Evolutionary conservation across 2,797 vertebrate genomes (phyloP), one percentile per base, ranked within the genome.

Genomic region (Melanotaenia boesemani): DNA sequence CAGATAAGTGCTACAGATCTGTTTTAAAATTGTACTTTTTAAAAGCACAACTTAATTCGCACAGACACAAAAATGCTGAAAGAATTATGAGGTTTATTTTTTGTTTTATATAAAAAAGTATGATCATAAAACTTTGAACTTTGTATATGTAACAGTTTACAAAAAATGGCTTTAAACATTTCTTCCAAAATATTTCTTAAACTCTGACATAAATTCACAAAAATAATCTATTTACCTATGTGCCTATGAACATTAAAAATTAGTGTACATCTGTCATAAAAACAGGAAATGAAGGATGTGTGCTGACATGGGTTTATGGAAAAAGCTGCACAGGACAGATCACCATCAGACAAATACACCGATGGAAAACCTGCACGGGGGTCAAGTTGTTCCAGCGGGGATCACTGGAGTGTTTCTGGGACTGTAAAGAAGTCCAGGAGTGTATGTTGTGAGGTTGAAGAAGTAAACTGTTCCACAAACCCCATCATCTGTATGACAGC

Each of bases 121-220:
- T 54, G 54, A 83, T 95, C 93, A 96, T 96, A 97, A 97, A 97
- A 96, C 88, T 92, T 96, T 96, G 74, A 72, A 78, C 89, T 91
- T 94, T 91, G 93, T 95, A 95, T 96, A 94, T 87, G 95, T 95
- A 95, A 95, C 95, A 95, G 95, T 91, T 91, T 96, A 95, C 91
- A 97, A 97, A 98, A 72, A 97, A 93, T 89, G 93, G 86, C 91
- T 94, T 96, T 95, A 94, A 96, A 94, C 94, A 86, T 89, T 91
- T 90, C 61, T 86, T 88, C 84, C 95, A 97, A 97, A 97, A 97
- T 98, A 97, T 91, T 96, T 94, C 92, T 88, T 91, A 91, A 94
- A 95, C 95, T 97, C 95, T 96, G 94, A 95, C 96, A 96, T 96
- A 95, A 96, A 95, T 95, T 96, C 95, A 91, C 95, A 97, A 99